A percentile compares a stretch with the other conserved stretches of the same genome.
Conservation (phyloP, 2,113 vertebrate species). For the Tyrannus savana region DNA sequence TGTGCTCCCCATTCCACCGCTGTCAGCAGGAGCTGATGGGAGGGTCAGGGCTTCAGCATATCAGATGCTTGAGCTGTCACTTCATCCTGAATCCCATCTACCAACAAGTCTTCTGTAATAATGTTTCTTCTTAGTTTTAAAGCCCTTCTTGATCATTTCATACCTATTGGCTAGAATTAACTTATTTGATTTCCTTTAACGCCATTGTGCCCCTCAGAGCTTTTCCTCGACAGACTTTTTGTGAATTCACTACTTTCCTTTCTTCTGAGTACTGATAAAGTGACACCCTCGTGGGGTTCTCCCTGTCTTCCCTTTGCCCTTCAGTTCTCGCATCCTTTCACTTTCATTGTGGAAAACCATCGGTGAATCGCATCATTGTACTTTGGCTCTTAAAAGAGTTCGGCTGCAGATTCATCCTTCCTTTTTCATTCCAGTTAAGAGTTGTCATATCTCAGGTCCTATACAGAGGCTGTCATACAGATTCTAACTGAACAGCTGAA, state of each 20-base stretch:
- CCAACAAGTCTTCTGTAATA: neutral
- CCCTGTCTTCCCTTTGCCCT: neutral
- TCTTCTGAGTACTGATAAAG: neutral
- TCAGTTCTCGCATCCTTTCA: neutral
- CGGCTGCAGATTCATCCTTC: neutral
- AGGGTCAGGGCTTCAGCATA: neutral
- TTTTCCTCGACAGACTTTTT: neutral
- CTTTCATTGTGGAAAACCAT: neutral
- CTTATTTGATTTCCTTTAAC: neutral
- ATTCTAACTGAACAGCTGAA: slow-evolving; percentile 33
- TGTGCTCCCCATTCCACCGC: accelerated
- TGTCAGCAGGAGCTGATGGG: neutral
- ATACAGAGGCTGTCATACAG: neutral
- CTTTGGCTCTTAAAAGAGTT: neutral
- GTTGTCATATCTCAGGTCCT: neutral
- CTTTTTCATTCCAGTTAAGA: slow-evolving; percentile 13
- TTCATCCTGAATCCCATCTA: neutral
- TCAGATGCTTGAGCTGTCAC: neutral
- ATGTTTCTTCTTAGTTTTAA: neutral
- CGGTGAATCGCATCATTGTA: neutral
- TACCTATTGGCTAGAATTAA: neutral
- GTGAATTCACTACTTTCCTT: neutral
- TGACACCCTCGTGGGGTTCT: neutral
- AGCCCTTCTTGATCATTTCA: neutral
- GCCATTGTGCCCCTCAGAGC: neutral